These are phyloP conservation scores for Turdus rufiventris DNA, from an alignment of 2,113 vertebrate genomes.

Conservation along the genomic window DNA sequence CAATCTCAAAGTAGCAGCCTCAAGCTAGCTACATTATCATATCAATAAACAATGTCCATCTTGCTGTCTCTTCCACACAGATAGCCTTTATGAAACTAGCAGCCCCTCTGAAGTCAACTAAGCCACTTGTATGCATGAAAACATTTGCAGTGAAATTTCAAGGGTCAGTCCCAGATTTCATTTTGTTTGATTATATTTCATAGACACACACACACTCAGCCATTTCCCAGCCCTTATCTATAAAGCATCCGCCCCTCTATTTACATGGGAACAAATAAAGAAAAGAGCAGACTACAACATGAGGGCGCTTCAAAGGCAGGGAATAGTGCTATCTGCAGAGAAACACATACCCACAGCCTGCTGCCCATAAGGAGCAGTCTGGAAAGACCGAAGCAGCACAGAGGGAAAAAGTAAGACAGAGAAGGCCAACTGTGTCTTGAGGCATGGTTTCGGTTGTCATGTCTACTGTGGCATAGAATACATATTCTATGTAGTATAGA, in stretches of 20 bases:
- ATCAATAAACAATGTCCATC: not conserved
- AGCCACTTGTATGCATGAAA: not conserved
- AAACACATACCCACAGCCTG: slow-evolving; percentile 5
- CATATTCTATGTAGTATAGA: not conserved
- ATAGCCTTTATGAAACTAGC: not conserved
- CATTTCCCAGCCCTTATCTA: not conserved
- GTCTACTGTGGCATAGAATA: not conserved
- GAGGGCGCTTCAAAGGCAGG: not conserved
- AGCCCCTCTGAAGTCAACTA: not conserved
- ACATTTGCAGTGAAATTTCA: not conserved
- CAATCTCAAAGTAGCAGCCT: not conserved
- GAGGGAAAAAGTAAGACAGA: not conserved
- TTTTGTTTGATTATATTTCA: not conserved
- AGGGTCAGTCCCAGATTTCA: not conserved
- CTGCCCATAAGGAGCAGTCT: not conserved
- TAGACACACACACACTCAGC: not conserved
- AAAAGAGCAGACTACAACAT: not conserved
- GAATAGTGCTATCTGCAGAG: not conserved
- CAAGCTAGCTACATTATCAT: not conserved
- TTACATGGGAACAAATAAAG: not conserved
- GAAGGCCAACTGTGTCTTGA: slow-evolving; percentile 21
- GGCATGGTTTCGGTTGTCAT: not conserved
- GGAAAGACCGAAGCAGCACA: not conserved
- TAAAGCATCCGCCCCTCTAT: not conserved
- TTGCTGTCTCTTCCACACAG: not conserved